A percentile compares a stretch with the other conserved stretches of the same genome.
These are phyloP conservation scores for Gisinianus flammeolus DNA, from an alignment of 2,888 invertebrate species.

Conservation along the genomic window DNA sequence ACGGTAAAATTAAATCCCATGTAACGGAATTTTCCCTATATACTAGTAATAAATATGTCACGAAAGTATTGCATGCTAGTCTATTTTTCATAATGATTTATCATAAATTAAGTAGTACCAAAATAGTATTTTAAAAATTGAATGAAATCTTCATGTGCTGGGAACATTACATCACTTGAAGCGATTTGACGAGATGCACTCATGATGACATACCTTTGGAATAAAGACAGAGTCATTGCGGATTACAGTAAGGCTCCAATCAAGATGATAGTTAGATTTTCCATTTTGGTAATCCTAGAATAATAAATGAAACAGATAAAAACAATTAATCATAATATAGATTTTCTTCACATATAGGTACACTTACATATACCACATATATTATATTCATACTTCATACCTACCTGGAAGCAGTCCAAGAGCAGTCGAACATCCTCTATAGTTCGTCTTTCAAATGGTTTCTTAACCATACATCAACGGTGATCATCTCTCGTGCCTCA, in stretches of 20 bases:
- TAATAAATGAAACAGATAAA: not conserved
- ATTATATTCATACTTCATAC: not conserved
- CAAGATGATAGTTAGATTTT: slow-evolving; percentile 79
- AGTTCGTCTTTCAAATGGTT: slow-evolving; percentile 81
- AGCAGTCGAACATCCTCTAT: slow-evolving; percentile 69
- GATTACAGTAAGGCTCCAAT: slow-evolving; percentile 80
- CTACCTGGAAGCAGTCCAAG: slow-evolving; percentile 82
- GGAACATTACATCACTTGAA: too few species aligned
- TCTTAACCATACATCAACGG: slow-evolving; percentile 74
- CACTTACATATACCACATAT: not conserved
- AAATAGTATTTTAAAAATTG: too few species aligned
- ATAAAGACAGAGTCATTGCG: slow-evolving; percentile 75
- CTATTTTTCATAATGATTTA: too few species aligned
- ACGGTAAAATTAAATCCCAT: too few species aligned
- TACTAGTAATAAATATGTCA: too few species aligned
- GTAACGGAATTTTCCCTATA: too few species aligned
- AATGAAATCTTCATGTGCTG: too few species aligned
- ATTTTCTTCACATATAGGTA: not conserved
- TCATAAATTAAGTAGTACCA: too few species aligned
- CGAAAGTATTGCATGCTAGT: too few species aligned
- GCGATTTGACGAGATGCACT: too few species aligned
- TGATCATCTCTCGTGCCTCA: slow-evolving; percentile 78
- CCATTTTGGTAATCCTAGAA: slow-evolving; percentile 89
- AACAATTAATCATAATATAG: not conserved
- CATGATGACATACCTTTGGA: slow-evolving; percentile 62